These are phyloP conservation scores for Alcedo atthis DNA, from an alignment of 2,797 vertebrate species.

Conservation along the genomic window DNA sequence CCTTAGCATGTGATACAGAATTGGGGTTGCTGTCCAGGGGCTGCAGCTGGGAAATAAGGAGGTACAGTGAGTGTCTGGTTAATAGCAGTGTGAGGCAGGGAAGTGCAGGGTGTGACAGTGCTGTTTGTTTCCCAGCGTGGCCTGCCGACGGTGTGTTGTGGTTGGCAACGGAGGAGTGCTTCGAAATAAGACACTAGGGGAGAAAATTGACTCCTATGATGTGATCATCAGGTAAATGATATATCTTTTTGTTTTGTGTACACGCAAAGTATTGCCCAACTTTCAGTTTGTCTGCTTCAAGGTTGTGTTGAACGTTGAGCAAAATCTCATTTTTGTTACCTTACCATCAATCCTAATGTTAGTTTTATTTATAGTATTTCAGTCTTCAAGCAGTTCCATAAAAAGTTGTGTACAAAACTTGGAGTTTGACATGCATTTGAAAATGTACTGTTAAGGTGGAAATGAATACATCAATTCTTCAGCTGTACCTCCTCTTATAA, in stretches of 20 bases:
- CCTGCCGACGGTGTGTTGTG: conserved; percentile 81
- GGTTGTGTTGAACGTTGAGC: not conserved
- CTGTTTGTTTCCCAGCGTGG: conserved; percentile 65
- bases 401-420: not conserved
- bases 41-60: not conserved
- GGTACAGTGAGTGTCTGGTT: not conserved
- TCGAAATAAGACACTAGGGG: conserved; percentile 81
- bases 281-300: not conserved
- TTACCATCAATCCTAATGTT: not conserved
- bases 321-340: not conserved
- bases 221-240: conserved; percentile 81
- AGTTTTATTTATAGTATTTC: not conserved
- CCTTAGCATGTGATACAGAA: not conserved
- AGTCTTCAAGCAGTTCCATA: not conserved
- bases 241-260: not conserved
- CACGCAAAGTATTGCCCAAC: not conserved
- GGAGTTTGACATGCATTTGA: not conserved
- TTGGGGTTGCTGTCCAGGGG: not conserved
- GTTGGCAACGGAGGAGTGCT: conserved; percentile 83
- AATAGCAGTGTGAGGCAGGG: not conserved
- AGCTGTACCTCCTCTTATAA: not conserved
- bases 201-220: conserved; percentile 82
- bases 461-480: not conserved
- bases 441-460: not conserved
- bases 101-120: not conserved